phyloP scores from a whole-genome alignment of 2,888 invertebrate genomes.

The Drosophila pegasa region DNA sequence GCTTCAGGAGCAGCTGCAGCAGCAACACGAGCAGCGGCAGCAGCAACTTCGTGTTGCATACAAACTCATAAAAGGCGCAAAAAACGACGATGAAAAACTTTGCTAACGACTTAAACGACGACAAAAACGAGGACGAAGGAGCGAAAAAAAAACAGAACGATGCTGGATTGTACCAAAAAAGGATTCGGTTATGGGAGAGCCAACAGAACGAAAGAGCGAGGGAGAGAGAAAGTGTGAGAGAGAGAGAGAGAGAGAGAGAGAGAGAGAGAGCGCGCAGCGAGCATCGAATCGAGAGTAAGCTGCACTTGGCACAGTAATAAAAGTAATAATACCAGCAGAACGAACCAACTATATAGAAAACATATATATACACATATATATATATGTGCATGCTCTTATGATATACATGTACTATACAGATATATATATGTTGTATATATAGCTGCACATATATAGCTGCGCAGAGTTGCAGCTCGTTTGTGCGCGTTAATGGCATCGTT shows the following conservation, averaged over 20 bases:
- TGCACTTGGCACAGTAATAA: constrained; percentile 75
- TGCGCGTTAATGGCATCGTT: constrained; percentile 81
- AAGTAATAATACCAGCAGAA: constrained; percentile 66
- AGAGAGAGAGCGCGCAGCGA: constrained; percentile 15
- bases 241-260: constrained; percentile 8
- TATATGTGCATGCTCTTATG: background rate
- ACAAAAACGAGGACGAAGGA: constrained; percentile 47
- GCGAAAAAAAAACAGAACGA: constrained; percentile 16
- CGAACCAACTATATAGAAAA: constrained; percentile 17
- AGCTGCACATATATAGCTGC: constrained; percentile 47
- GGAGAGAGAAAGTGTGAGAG: constrained; percentile 14
- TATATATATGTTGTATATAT: constrained; percentile 1
- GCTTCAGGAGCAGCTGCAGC: constrained; percentile 50
- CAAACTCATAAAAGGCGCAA: constrained; percentile 70
- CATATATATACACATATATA: constrained; percentile 7
- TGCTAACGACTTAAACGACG: constrained; percentile 75
- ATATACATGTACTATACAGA: constrained; percentile 3
- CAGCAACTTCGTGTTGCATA: constrained; percentile 62
- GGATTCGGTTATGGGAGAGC: constrained; percentile 35
- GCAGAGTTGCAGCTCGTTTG: constrained; percentile 65
- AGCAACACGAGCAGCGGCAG: constrained; percentile 18
- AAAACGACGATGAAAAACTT: constrained; percentile 69
- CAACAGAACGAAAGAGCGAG: constrained; percentile 6
- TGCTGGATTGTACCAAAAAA: constrained; percentile 25
- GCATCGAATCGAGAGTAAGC: constrained; percentile 44